Evolutionary conservation across 2,113 vertebrate genomes (phyloP).

Genomic region (Mohoua ochrocephala): DNA sequence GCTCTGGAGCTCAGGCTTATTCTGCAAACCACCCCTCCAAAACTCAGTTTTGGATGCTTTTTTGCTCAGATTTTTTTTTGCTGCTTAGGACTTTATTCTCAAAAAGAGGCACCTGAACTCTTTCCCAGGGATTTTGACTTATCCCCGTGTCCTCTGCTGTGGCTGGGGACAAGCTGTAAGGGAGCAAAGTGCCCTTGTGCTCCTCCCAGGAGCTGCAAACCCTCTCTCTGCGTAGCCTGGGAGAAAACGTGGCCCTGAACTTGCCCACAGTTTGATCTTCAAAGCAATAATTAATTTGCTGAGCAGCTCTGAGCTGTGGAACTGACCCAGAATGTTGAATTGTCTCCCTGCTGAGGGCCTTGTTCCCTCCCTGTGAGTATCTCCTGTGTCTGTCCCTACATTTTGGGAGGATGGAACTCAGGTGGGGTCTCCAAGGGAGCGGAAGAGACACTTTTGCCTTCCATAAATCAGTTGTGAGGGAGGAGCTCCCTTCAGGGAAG

Average conservation of each 20-base stretch:
- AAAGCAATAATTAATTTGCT: not conserved
- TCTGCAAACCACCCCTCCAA: not conserved
- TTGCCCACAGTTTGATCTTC: not conserved
- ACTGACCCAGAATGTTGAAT: not conserved
- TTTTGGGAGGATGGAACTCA: not conserved
- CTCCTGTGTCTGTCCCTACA: not conserved
- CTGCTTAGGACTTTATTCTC: not conserved
- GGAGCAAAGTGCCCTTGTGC: not conserved
- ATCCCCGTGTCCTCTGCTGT: too few relatives aligned
- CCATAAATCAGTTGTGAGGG: not conserved
- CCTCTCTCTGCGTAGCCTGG: not conserved
- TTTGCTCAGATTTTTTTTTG: not conserved
- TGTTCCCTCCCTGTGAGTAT: not conserved
- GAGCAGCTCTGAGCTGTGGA: not conserved
- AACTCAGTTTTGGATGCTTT: not conserved
- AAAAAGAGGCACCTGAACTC: not conserved
- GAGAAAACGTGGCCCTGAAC: not conserved
- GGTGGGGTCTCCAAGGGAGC: not conserved
- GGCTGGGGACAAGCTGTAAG: not conserved
- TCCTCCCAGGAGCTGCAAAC: not conserved
- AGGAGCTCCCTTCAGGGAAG: not conserved
- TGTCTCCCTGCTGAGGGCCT: not conserved
- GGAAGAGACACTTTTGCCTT: not conserved
- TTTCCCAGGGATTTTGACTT: accelerated
- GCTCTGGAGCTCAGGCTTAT: not conserved